Conservation (phyloP, 2,113 vertebrate species). For the Thymallus thymallus region DNA sequence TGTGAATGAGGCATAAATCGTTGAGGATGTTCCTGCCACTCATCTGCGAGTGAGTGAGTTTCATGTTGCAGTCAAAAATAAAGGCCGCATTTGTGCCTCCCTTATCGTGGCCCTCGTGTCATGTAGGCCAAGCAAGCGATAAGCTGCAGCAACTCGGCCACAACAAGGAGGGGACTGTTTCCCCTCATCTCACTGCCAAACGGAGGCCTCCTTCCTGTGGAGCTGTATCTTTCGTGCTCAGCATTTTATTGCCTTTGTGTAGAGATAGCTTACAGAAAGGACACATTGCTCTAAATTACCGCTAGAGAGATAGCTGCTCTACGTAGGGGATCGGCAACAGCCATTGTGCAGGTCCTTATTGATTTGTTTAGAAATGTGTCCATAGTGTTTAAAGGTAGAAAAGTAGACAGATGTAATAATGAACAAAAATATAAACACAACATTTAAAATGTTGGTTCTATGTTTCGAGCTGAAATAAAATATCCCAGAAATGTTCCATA, state of each 20-base stretch:
- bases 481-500: too few species aligned
- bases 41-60: slow-evolving; percentile 38
- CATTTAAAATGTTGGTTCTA: too few species aligned
- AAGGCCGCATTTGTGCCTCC: slow-evolving; percentile 46
- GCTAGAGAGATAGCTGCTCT: not conserved
- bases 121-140: slow-evolving; percentile 49
- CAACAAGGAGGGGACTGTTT: slow-evolving; percentile 53
- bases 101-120: slow-evolving; percentile 46
- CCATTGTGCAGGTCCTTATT: not conserved
- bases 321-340: not conserved
- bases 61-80: slow-evolving; percentile 52
- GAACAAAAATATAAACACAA: too few species aligned
- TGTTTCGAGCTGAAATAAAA: too few species aligned
- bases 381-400: not conserved
- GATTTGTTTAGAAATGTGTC: not conserved
- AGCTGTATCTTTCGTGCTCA: slow-evolving; percentile 12
- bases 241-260: slow-evolving; percentile 25
- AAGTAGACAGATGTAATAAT: too few species aligned
- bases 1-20: slow-evolving; percentile 19
- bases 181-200: slow-evolving; percentile 19
- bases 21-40: slow-evolving; percentile 55
- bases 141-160: slow-evolving; percentile 34
- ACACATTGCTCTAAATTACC: not conserved
- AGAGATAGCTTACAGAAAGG: not conserved
- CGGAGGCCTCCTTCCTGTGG: slow-evolving; percentile 4